A percentile compares a stretch with the other conserved stretches of the same genome.
Evolutionary conservation across 2,888 invertebrate species (phyloP).

Genomic region (Euspilapteryx auroguttella): DNA sequence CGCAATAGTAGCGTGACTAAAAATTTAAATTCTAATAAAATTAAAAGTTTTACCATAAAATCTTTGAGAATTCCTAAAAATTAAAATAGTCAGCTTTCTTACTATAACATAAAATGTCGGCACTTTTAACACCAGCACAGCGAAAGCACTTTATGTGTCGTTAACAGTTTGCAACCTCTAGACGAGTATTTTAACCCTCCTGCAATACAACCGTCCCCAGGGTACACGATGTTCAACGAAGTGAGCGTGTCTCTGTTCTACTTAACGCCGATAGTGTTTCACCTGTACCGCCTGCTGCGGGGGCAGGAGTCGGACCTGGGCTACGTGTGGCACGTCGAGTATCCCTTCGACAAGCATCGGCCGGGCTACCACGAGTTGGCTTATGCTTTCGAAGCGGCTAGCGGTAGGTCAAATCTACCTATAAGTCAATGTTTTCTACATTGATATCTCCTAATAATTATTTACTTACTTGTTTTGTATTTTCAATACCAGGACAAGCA

Average conservation of each 20-base stretch:
- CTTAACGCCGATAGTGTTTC: constrained; percentile 26
- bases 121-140: too few relatives aligned
- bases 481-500: neutral
- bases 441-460: neutral
- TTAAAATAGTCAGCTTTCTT: too few relatives aligned
- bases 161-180: too few relatives aligned
- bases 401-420: constrained; percentile 15
- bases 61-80: too few relatives aligned
- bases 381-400: constrained; percentile 25
- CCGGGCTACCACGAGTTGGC: constrained; percentile 23
- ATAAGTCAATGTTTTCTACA: constrained; percentile 1
- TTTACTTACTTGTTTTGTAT: too few relatives aligned
- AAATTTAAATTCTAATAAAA: too few relatives aligned
- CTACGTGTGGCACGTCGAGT: constrained; percentile 28
- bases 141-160: too few relatives aligned
- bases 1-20: too few relatives aligned
- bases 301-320: constrained; percentile 21
- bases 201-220: too few relatives aligned
- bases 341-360: constrained; percentile 40
- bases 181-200: too few relatives aligned
- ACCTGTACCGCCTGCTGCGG: constrained; percentile 18
- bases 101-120: too few relatives aligned
- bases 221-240: constrained; percentile 32
- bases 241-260: constrained; percentile 28
- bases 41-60: too few relatives aligned